A percentile compares a stretch with the other conserved stretches of the same genome.
Evolutionary conservation across 2,113 vertebrate species (phyloP).

Genomic region (Mirza zaza): DNA sequence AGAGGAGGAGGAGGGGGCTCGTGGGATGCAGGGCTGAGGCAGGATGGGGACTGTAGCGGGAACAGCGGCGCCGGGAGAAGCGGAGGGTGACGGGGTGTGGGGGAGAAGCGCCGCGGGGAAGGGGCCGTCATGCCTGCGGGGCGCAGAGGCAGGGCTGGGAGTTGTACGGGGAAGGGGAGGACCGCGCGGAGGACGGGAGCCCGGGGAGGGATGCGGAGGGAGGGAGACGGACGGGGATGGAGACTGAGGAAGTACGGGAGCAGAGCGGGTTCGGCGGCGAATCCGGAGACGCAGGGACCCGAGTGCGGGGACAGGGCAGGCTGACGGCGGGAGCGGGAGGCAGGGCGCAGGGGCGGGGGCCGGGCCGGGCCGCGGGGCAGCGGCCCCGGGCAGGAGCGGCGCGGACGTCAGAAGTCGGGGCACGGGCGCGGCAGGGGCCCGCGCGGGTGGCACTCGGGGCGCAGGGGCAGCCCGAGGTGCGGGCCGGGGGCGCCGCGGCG

Average conservation of each 20-base stretch:
- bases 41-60: not conserved
- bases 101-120: slow-evolving; percentile 25
- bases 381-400: not conserved
- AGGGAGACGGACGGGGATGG: not conserved
- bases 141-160: slow-evolving; percentile 37
- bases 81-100: not conserved
- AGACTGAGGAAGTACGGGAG: not conserved
- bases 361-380: not conserved
- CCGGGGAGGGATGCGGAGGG: not conserved
- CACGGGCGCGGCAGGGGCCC: not conserved
- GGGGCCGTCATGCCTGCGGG: slow-evolving; percentile 44
- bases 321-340: not conserved
- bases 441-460: not conserved
- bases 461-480: not conserved
- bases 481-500: slow-evolving; percentile 28
- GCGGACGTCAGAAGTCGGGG: slow-evolving; percentile 33
- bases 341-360: not conserved
- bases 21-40: not conserved
- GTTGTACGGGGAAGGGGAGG: not conserved
- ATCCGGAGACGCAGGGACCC: not conserved
- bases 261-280: not conserved
- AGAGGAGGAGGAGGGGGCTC: not conserved
- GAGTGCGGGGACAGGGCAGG: not conserved
- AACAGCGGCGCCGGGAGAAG: not conserved
- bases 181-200: not conserved